These are phyloP conservation scores for Zonitis immaculata DNA, from an alignment of 2,888 invertebrate genomes.

Conservation along the genomic window DNA sequence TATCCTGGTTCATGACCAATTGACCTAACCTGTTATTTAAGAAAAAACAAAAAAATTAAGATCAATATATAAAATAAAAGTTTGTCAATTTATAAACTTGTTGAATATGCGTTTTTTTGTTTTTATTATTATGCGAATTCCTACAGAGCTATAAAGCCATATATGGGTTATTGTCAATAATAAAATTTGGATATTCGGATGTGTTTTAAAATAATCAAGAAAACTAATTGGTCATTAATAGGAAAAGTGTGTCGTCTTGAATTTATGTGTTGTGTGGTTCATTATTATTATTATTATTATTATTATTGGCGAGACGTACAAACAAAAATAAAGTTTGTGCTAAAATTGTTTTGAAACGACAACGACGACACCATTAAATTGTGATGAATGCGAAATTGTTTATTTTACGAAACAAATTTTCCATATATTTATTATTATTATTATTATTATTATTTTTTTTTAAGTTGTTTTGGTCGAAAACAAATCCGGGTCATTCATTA, in stretches of 20 bases:
- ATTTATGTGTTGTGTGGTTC: neutral
- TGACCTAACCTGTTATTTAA: neutral
- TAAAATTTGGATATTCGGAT: neutral
- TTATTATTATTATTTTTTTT: too few relatives aligned
- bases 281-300: too few relatives aligned
- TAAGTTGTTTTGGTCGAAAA: too few relatives aligned
- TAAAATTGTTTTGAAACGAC: too few relatives aligned
- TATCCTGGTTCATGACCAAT: conserved; percentile 1
- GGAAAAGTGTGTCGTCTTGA: neutral
- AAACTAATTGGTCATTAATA: neutral
- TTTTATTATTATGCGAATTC: neutral
- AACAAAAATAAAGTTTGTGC: neutral
- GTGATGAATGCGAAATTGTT: neutral
- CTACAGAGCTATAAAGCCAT: neutral
- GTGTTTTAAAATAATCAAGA: too few relatives aligned
- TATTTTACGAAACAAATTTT: neutral
- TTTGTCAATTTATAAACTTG: neutral
- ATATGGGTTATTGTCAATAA: neutral
- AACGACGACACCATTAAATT: neutral
- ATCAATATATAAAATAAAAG: neutral
- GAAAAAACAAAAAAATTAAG: neutral
- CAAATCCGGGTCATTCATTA: neutral
- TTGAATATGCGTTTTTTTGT: too few relatives aligned
- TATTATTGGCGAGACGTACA: too few relatives aligned
- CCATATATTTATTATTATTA: too few relatives aligned